A percentile compares a stretch with the other conserved stretches of the same genome.
Conservation (phyloP, 2,888 invertebrate species). For the Drosophila meridiana region DNA sequence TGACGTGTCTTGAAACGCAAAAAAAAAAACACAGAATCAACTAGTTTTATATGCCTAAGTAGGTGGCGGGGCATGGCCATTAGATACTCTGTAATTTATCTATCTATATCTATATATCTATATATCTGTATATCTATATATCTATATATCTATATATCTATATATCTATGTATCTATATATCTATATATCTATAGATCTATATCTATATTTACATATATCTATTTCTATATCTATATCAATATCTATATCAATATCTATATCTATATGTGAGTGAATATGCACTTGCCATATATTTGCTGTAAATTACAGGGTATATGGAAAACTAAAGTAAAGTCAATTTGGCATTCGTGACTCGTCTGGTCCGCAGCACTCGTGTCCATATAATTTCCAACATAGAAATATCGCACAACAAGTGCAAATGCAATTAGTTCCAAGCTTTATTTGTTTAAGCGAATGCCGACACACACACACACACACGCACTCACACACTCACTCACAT, state of each 20-base stretch:
- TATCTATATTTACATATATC: background rate
- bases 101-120: too few relatives aligned
- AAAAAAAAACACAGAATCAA: constrained; percentile 5
- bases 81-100: constrained; percentile 15
- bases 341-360: constrained; percentile 61
- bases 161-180: too few relatives aligned
- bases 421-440: constrained; percentile 77
- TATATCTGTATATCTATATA: too few relatives aligned
- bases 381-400: constrained; percentile 75
- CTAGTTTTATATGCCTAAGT: background rate
- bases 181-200: background rate
- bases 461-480: constrained; percentile 32
- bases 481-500: constrained; percentile 12
- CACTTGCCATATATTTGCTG: background rate
- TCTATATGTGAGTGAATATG: background rate
- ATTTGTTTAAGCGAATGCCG: constrained; percentile 77
- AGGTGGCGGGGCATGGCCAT: background rate
- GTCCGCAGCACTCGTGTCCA: constrained; percentile 53
- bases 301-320: constrained; percentile 19
- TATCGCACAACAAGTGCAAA: constrained; percentile 79
- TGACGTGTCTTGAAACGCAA: constrained; percentile 66
- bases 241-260: background rate
- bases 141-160: too few relatives aligned
- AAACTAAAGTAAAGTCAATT: constrained; percentile 24
- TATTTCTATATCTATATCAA: background rate